Conservation (phyloP, 2,113 vertebrate species). For the Athene cunicularia region DNA sequence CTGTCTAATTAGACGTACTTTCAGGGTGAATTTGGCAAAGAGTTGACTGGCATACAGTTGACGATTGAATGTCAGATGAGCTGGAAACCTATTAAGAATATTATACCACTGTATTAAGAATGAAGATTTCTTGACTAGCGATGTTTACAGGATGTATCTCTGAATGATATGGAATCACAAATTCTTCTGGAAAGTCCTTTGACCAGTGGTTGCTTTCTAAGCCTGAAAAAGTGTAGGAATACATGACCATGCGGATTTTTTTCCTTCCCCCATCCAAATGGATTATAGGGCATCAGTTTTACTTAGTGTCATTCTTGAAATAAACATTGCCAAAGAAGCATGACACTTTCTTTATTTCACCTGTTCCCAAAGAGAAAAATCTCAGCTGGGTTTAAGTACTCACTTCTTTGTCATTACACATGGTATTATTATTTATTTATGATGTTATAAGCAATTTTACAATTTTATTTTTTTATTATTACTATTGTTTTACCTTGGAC, state of each 20-base stretch:
- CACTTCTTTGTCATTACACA: neutral
- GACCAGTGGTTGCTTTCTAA: neutral
- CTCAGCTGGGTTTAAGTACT: neutral
- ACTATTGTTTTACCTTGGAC: neutral
- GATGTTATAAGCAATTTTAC: neutral
- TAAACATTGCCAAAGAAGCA: neutral
- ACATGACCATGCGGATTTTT: neutral
- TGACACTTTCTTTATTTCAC: neutral
- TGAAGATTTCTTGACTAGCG: neutral
- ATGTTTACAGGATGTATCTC: neutral
- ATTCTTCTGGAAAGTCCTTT: neutral
- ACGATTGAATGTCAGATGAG: neutral
- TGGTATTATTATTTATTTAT: neutral
- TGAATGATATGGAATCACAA: neutral
- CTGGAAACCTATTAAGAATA: neutral
- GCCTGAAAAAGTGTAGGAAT: neutral
- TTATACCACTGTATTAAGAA: neutral
- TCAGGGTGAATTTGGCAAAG: neutral
- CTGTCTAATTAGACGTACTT: neutral
- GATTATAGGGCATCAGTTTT: neutral
- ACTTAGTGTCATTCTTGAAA: neutral
- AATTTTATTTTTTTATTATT: neutral
- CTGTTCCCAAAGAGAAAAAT: neutral
- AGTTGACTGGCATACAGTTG: neutral
- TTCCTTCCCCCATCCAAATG: neutral